A percentile compares a stretch with the other conserved stretches of the same genome.
Evolutionary conservation across 2,113 vertebrate species (phyloP).

Genomic region (Trematocara marginatum): DNA sequence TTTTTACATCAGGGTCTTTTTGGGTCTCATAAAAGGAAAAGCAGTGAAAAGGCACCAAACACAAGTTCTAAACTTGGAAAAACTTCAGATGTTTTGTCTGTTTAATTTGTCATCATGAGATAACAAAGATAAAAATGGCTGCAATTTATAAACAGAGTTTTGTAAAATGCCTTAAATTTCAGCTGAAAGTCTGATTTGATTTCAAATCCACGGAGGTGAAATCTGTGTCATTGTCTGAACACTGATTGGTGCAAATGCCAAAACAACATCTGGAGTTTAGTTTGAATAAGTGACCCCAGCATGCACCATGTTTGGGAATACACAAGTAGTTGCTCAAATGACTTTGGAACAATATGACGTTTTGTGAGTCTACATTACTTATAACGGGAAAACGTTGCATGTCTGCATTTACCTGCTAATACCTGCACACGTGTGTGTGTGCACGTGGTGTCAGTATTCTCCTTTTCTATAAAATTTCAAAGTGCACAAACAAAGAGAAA

Average conservation of each 20-base stretch:
- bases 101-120: not conserved
- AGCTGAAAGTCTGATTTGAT: not conserved
- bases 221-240: not conserved
- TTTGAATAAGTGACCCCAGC: not conserved
- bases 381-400: fast-evolving
- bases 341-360: not conserved
- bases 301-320: not conserved
- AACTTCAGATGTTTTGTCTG: not conserved
- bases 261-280: not conserved
- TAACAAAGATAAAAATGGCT: not conserved
- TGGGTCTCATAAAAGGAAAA: fast-evolving
- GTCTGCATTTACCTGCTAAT: not conserved
- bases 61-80: not conserved
- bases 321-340: not conserved
- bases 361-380: fast-evolving
- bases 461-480: not conserved
- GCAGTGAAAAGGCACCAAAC: not conserved
- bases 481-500: slow-evolving; percentile 25
- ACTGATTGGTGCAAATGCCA: not conserved
- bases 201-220: fast-evolving
- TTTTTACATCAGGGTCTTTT: not conserved
- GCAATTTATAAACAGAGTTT: not conserved
- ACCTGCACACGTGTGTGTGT: fast-evolving
- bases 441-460: fast-evolving
- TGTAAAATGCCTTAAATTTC: not conserved